Evolutionary conservation across 2,888 invertebrate species (phyloP).

Genomic region (Lucinisca nassula): DNA sequence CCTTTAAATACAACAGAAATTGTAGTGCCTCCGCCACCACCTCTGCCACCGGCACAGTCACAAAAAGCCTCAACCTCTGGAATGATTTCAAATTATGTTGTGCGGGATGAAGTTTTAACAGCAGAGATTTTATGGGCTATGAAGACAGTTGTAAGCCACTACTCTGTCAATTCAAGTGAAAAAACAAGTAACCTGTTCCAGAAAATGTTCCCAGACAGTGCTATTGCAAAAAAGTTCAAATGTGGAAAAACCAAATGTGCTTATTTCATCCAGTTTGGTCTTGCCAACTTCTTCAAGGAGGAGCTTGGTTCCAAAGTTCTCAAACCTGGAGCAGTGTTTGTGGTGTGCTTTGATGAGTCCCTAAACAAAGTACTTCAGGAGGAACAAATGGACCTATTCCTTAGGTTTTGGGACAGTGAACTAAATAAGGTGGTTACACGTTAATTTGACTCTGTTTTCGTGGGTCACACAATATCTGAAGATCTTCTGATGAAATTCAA

Average conservation of each 20-base stretch:
- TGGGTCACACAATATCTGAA: constrained; percentile 26
- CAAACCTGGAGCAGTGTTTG: constrained; percentile 10
- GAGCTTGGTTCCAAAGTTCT: neutral
- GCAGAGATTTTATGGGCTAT: constrained; percentile 14
- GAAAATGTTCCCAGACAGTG: constrained; percentile 35
- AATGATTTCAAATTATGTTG: neutral
- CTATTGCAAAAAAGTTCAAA: constrained; percentile 18
- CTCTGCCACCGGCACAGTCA: neutral
- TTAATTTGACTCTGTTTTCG: constrained; percentile 36
- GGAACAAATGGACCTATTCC: constrained; percentile 19
- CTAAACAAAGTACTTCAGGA: constrained; percentile 22
- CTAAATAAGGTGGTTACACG: constrained; percentile 12
- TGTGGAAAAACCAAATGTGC: constrained; percentile 27
- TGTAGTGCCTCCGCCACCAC: neutral
- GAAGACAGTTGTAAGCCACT: constrained; percentile 16
- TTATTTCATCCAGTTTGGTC: constrained; percentile 23
- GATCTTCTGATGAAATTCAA: constrained; percentile 25
- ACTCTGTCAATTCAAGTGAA: neutral
- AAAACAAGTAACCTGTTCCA: constrained; percentile 20
- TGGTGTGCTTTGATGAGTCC: constrained; percentile 21
- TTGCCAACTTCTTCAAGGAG: neutral
- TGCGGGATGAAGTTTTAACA: neutral
- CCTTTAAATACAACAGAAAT: neutral
- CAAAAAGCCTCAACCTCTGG: neutral
- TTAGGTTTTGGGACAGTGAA: constrained; percentile 36